phyloP scores from a whole-genome alignment of 2,113 vertebrate genomes.

The Poeciliopsis occidentalis region DNA sequence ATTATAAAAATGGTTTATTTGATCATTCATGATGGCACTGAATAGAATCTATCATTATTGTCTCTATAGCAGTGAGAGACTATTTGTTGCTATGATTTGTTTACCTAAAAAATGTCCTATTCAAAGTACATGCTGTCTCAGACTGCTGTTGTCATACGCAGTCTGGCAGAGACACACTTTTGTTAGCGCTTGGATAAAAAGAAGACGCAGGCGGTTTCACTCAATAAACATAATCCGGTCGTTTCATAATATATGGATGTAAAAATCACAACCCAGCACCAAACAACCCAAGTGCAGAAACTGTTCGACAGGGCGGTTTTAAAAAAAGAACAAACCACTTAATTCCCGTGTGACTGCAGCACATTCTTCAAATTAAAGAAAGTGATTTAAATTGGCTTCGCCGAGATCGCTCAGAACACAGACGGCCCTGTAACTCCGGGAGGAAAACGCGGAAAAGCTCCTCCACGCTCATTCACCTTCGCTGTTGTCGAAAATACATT shows the following conservation, averaged over 20 bases:
- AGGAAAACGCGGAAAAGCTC: conserved; percentile 24
- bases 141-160: background rate
- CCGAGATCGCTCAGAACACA: conserved; percentile 27
- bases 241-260: conserved; percentile 1
- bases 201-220: background rate
- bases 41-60: no score
- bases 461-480: conserved; percentile 27
- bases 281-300: conserved; percentile 49
- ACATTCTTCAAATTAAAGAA: conserved; percentile 55
- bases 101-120: no score
- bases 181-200: conserved; percentile 11
- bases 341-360: conserved; percentile 52
- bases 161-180: background rate
- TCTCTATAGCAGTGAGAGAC: no score
- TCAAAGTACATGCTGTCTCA: no score
- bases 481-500: conserved; percentile 42
- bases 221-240: conserved; percentile 35
- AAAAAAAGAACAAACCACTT: conserved; percentile 39
- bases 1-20: no score
- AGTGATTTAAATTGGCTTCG: conserved; percentile 48
- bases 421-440: conserved; percentile 28
- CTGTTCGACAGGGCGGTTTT: conserved; percentile 30
- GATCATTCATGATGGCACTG: no score
- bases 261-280: conserved; percentile 17
- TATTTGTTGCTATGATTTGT: no score